Base-by-base conservation (phyloP, 2,888 invertebrate genomes). In the Drosophila pseudotalamancana region DNA sequence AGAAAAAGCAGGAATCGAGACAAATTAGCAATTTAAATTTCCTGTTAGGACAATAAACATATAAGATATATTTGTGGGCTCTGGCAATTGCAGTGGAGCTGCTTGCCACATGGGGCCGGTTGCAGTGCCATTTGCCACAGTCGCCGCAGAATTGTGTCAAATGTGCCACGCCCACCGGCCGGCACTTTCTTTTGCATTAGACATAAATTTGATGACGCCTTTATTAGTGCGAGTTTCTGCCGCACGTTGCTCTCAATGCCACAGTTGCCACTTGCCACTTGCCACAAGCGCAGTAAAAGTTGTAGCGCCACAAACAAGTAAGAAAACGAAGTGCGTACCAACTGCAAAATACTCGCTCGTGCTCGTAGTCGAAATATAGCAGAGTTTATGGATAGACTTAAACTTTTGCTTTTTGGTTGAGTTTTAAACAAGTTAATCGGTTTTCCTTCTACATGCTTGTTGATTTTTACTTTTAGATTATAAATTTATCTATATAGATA, bases 171-270 rank as follows among this genome's bases (percentile, higher is more conserved):
- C 72, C 75, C 61, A 57, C 54, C 43, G 45, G n/a, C 25, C 60
- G 59, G 65, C 80, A 83, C 80, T 80, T 81, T 81, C 84, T 83
- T 69, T 72, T 62, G 55, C 39, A 53, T 29, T 49, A 60, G 53
- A 46, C 50, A 71, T 73, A 71, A 56, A 80, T 73, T 60, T 64
- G 40, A 48, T 35, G 49, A 40, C 72, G 78, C 83, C 67, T 80
- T 67, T 72, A 75, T 68, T 68, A 54, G 64, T 64, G 61, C 42
- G 43, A 49, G 50, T 19, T n/a, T 34, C 29, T 34, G 45, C 32
- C 16, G 25, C 34, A 35, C 19, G 6, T 14, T 29, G 49, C 48
- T 48, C 48, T 9, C 48, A 23, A 48, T 48, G 48, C 46, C 14
- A 32, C 45, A 46, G 40, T 55, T 56, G 60, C 59, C 25, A 51